Base-by-base conservation (phyloP, 2,113 vertebrate species). In the Gymnarchus niloticus region DNA sequence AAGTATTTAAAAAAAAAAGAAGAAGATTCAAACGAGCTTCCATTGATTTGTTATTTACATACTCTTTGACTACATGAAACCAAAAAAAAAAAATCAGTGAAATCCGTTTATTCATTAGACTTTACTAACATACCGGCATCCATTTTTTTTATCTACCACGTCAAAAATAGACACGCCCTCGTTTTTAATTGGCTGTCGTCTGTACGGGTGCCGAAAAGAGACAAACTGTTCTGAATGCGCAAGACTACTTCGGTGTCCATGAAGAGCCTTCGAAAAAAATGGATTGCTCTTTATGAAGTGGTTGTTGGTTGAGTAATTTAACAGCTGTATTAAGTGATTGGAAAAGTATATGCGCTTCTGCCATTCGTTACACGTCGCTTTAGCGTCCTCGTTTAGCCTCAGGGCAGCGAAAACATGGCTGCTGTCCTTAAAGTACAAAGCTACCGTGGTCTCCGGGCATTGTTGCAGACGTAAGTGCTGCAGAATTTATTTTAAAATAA, bases 401-500 rank as follows among this genome's bases (percentile, higher is more conserved):
- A 21, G 65, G 73, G 28, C 49, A 88, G 52, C 48, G 61, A 41
- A 49, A 89, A 83, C 59, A 95, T 95, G 94, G 93, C 94, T 90
- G 92, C 93, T 52, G 90, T 94, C 54, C 91, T 95, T 86, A 93
- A 90, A 89, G 91, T 91, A 81, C 88, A 90, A 48, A 88, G 87
- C 86, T 88, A 90, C 14, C 91, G 90, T 48, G 89, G 89, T 78
- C 69, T 94, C 76, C 91, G 90, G 81, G 86, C 85, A 56, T 90
- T 91, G 28, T 87, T 93, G 85, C 94, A 92, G 92, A 94, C 90
- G 87, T 52, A 85, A 84, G 81, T 56, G 44, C 57, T 44, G 33
- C 1, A 44, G 41, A 33, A 9, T 77, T 9, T 78, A 78, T 78
- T 48, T 78, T 78, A 48, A 41, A 73, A 37, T 73, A 73, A 73